phyloP scores from a whole-genome alignment of 1,140 invertebrate species.

The Schlechtendalia chinensis region DNA sequence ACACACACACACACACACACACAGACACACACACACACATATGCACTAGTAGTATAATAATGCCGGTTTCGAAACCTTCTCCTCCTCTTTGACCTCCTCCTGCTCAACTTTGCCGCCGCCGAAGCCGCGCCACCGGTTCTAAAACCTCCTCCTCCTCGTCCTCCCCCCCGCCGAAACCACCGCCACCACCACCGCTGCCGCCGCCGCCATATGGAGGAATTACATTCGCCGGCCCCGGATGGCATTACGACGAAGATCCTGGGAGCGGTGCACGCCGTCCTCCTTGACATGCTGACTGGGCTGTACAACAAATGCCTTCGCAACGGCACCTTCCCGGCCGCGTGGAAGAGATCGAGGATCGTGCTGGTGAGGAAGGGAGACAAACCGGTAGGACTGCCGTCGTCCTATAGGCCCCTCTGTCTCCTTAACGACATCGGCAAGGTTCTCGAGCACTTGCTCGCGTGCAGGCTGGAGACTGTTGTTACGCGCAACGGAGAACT shows the following conservation, averaged over 20 bases:
- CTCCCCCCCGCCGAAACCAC: neutral
- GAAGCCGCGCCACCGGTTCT: too few relatives aligned
- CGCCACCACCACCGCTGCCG: too few relatives aligned
- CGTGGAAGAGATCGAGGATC: too few relatives aligned
- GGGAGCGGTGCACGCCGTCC: neutral
- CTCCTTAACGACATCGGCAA: too few relatives aligned
- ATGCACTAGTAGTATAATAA: too few relatives aligned
- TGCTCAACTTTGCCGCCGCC: too few relatives aligned
- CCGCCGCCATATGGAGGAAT: neutral
- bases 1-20: too few relatives aligned
- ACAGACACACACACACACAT: too few relatives aligned
- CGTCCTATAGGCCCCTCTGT: neutral
- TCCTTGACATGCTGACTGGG: neutral
- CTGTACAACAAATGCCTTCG: neutral
- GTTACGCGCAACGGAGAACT: too few relatives aligned
- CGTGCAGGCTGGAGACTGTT: neutral
- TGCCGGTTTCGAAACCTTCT: too few relatives aligned
- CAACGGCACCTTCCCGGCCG: neutral
- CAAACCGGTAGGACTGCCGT: neutral
- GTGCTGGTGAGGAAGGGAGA: too few relatives aligned
- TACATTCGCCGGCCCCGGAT: neutral
- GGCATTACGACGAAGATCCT: neutral
- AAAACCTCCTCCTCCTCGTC: neutral
- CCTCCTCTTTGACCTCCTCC: too few relatives aligned
- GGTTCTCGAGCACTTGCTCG: neutral